Conservation (phyloP, 2,797 vertebrate genomes). For the Aselliscus stoliczkanus region DNA sequence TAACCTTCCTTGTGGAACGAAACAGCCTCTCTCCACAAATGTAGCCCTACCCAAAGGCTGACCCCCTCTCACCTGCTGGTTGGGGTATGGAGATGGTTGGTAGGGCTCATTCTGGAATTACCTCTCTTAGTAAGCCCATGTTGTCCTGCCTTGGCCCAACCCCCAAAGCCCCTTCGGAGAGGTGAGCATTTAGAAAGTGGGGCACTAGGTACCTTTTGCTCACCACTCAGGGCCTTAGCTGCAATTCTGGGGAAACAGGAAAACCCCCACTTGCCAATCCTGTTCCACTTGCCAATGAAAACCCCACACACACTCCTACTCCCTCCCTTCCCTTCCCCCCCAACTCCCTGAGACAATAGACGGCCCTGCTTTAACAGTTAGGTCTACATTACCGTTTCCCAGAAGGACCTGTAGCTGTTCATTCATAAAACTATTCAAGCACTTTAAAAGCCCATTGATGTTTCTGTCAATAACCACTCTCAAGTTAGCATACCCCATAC, state of each 20-base stretch:
- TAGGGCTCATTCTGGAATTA: neutral
- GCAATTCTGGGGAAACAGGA: neutral
- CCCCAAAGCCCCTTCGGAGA: neutral
- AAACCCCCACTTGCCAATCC: neutral
- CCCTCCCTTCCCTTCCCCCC: too few species aligned
- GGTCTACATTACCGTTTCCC: neutral
- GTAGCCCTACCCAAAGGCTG: neutral
- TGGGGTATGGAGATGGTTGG: rapidly evolving
- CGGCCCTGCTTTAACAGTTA: neutral
- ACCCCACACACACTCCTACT: neutral
- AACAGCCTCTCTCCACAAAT: neutral
- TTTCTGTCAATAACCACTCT: neutral
- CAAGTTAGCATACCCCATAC: neutral
- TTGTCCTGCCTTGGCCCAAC: neutral
- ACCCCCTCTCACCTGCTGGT: neutral
- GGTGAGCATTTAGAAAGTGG: neutral
- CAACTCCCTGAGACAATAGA: neutral
- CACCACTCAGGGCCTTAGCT: neutral
- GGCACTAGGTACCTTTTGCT: neutral
- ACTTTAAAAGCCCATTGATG: neutral
- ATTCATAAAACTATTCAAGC: neutral
- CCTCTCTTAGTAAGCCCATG: neutral
- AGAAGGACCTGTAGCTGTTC: neutral
- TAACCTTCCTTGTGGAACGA: neutral
- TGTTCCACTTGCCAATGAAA: neutral